Conservation (phyloP, 2,797 vertebrate species). For the Rhodeus uyekii region DNA sequence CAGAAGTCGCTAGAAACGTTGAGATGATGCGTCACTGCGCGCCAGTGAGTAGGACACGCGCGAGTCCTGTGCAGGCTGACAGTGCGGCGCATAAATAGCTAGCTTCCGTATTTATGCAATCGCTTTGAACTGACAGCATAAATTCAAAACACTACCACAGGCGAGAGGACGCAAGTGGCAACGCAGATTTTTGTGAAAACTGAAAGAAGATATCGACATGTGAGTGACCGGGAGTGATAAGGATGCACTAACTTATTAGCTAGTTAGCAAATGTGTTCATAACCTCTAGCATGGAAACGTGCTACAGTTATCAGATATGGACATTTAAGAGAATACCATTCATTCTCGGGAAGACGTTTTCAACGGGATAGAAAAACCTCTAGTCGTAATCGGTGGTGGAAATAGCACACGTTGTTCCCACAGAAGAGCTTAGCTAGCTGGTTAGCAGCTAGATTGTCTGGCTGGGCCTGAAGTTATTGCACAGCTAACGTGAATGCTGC, state of each 20-base stretch:
- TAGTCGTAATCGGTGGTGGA: not conserved
- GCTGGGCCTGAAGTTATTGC: constrained; percentile 13
- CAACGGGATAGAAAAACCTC: not conserved
- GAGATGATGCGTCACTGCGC: constrained; percentile 53
- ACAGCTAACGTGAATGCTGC: not conserved
- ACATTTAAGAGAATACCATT: not conserved
- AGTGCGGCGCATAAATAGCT: constrained; percentile 10
- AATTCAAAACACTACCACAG: not conserved
- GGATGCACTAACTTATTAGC: constrained; percentile 46
- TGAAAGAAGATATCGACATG: constrained; percentile 52
- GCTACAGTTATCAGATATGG: not conserved
- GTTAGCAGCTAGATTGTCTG: not conserved
- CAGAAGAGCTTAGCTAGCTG: constrained; percentile 5
- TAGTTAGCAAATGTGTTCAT: constrained; percentile 57
- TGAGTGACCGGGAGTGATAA: constrained; percentile 31
- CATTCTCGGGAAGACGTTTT: not conserved
- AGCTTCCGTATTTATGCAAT: constrained; percentile 2
- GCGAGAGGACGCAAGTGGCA: not conserved
- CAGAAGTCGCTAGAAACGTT: constrained; percentile 59
- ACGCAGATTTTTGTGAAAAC: constrained; percentile 12
- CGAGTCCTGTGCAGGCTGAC: constrained; percentile 41
- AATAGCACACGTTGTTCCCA: not conserved
- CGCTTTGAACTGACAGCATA: not conserved
- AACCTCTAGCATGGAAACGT: not conserved
- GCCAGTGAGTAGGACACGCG: constrained; percentile 63